Percentiles rank a stretch among this genome's conserved stretches.
Evolutionary conservation across 2,888 invertebrate species (phyloP).

Genomic region (Bellardia bayeri): DNA sequence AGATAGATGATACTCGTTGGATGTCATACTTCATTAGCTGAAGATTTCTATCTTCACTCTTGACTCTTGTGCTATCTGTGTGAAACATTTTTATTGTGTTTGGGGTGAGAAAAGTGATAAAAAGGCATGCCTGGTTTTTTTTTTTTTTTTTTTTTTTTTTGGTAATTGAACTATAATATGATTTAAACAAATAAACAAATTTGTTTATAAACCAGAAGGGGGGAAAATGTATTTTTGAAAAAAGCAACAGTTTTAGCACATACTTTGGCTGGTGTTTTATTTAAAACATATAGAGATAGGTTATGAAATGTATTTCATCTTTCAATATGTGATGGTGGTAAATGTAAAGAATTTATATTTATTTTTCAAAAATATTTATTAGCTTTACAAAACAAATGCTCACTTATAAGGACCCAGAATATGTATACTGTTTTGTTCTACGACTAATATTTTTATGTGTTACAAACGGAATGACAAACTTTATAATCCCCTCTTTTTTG

Average conservation of each 20-base stretch:
- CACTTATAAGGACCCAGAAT: no score
- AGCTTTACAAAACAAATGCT: no score
- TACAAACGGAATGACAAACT: no score
- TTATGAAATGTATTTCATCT: slow-evolving; percentile 38
- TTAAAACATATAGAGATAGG: slow-evolving; percentile 48
- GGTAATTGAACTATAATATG: slow-evolving; percentile 30
- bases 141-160: neutral
- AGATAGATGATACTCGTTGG: neutral
- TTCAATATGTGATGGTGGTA: neutral
- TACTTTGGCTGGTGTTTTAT: neutral
- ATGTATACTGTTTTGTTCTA: no score
- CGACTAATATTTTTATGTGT: no score
- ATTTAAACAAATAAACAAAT: neutral
- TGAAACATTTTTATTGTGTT: slow-evolving; percentile 19
- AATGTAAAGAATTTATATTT: neutral
- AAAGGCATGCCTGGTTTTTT: neutral
- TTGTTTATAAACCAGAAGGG: neutral
- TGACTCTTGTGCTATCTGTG: neutral
- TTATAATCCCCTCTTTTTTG: no score
- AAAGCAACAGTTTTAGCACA: neutral
- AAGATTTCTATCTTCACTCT: slow-evolving; percentile 6
- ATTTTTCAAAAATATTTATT: neutral
- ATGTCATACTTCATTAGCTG: neutral
- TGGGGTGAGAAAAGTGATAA: neutral
- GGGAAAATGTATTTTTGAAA: neutral